Evolutionary conservation across 1,140 invertebrate species (phyloP).

Genomic region (Propsilocerus akamusi): DNA sequence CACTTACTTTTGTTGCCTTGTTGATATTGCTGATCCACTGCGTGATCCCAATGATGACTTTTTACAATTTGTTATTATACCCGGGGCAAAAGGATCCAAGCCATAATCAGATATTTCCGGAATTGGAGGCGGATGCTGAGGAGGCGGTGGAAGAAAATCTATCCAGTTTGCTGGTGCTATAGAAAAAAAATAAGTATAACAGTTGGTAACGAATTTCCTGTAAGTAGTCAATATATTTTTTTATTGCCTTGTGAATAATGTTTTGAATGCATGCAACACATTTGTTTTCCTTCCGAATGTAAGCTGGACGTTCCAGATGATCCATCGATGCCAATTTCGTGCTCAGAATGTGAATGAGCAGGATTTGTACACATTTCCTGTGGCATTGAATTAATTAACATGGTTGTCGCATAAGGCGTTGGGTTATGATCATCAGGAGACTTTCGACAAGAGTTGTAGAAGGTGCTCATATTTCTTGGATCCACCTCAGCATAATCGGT

Average conservation of each 20-base stretch:
- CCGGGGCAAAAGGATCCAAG: neutral
- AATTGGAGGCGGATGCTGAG: slow-evolving; percentile 54
- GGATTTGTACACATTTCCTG: slow-evolving; percentile 27
- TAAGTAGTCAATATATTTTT: slow-evolving; percentile 27
- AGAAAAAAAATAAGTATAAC: slow-evolving; percentile 7
- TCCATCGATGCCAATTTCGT: slow-evolving; percentile 29
- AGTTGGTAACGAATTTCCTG: neutral
- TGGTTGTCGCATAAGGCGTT: slow-evolving; percentile 70
- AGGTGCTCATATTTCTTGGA: slow-evolving; percentile 51
- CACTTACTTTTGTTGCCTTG: slow-evolving; percentile 20
- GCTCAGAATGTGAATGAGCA: slow-evolving; percentile 27
- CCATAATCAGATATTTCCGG: slow-evolving; percentile 8
- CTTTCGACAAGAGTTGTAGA: slow-evolving; percentile 46
- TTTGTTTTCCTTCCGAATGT: slow-evolving; percentile 16
- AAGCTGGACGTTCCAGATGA: slow-evolving; percentile 30
- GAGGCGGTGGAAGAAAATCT: slow-evolving; percentile 58
- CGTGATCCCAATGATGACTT: slow-evolving; percentile 7
- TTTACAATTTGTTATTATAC: neutral
- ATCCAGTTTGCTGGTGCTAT: slow-evolving; percentile 49
- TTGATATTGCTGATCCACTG: slow-evolving; percentile 19
- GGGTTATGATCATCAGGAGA: slow-evolving; percentile 48
- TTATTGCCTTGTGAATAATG: slow-evolving; percentile 25
- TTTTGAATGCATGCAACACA: slow-evolving; percentile 8
- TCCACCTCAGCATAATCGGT: slow-evolving; percentile 65
- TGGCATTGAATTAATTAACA: slow-evolving; percentile 31